These are phyloP conservation scores for Drosophila insularis DNA, from an alignment of 1,140 invertebrate genomes.

Conservation along the genomic window DNA sequence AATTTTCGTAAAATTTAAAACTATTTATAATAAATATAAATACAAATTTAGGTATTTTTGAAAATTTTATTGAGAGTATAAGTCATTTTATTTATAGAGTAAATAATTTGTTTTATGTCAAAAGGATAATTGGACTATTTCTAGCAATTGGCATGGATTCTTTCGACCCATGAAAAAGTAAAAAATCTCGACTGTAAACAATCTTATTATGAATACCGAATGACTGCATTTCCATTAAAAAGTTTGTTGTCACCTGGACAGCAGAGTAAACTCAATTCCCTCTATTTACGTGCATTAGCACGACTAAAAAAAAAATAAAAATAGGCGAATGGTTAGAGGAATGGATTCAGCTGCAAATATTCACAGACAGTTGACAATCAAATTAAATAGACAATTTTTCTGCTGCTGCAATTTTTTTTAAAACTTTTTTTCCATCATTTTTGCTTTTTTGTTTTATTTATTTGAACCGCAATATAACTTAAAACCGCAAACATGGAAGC, in stretches of 20 bases:
- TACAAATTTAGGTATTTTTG: too few species aligned
- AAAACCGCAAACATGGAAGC: constrained; percentile 51
- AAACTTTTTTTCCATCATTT: constrained; percentile 10
- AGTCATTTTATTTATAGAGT: too few species aligned
- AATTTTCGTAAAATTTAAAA: too few species aligned
- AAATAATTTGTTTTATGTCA: too few species aligned
- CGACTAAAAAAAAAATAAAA: too few species aligned
- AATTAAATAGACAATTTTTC: constrained; percentile 68
- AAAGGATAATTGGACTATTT: too few species aligned
- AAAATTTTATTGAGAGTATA: too few species aligned
- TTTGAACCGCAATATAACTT: constrained; percentile 36
- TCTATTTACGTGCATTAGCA: constrained; percentile 31
- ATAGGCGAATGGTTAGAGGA: background rate
- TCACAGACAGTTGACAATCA: constrained; percentile 34
- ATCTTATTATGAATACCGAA: background rate
- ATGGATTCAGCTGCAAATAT: constrained; percentile 34
- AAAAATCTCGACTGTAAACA: too few species aligned
- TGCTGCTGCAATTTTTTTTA: background rate
- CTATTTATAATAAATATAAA: too few species aligned
- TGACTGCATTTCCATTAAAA: background rate
- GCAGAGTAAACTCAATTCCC: constrained; percentile 22
- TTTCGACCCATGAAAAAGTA: too few species aligned
- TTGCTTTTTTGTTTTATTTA: constrained; percentile 4
- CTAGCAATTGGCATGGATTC: too few species aligned
- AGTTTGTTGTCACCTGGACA: background rate